phyloP scores from a whole-genome alignment of 2,113 vertebrate genomes.

The Pterocles orientalis region DNA sequence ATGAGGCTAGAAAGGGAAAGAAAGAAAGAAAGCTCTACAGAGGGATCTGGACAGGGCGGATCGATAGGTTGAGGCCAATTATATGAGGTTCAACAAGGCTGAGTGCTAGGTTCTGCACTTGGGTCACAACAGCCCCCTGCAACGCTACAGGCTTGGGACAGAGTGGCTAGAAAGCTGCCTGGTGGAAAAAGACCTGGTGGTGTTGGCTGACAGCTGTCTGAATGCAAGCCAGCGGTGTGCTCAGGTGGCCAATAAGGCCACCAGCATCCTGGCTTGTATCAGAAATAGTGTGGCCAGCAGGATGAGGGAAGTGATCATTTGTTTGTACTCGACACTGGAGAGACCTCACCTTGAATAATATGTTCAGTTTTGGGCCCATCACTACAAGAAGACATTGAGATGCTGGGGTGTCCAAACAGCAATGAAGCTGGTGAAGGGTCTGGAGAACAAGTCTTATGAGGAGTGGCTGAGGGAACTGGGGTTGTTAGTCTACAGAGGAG shows the following conservation, averaged over 20 bases:
- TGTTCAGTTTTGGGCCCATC: not conserved
- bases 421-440: rapidly evolving
- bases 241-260: not conserved
- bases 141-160: rapidly evolving
- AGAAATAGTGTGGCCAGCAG: rapidly evolving
- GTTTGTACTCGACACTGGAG: rapidly evolving
- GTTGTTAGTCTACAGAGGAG: not conserved
- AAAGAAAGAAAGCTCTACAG: not conserved
- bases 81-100: not conserved
- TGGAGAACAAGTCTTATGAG: not conserved
- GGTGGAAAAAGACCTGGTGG: no score
- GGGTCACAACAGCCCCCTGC: rapidly evolving
- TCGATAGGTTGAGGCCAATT: rapidly evolving
- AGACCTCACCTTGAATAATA: rapidly evolving
- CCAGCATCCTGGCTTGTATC: rapidly evolving
- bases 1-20: rapidly evolving
- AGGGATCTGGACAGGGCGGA: not conserved
- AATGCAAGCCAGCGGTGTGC: not conserved
- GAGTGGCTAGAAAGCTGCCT: not conserved
- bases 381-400: rapidly evolving
- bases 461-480: rapidly evolving
- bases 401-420: rapidly evolving
- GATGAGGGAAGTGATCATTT: rapidly evolving
- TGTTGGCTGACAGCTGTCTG: rapidly evolving
- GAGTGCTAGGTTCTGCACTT: not conserved